Conservation (phyloP, 37 sponge, comb jelly and placozoan genomes). For the Theonella swinhoei region DNA sequence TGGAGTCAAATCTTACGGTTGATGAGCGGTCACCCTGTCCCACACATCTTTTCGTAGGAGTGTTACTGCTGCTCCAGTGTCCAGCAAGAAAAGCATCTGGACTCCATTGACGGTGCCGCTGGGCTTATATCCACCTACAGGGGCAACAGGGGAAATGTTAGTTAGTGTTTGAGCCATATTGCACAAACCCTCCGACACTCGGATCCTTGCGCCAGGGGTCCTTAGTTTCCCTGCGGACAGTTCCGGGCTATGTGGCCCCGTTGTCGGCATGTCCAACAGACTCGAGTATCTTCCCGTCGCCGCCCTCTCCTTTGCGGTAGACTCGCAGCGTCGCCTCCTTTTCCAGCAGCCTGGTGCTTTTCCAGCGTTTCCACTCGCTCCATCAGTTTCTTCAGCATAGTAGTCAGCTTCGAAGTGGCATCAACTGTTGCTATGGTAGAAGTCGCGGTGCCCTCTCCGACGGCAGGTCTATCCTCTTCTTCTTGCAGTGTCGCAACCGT, state of each 20-base stretch:
- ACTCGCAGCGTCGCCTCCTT: neutral
- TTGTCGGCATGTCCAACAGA: conserved; percentile 34
- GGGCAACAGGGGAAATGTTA: neutral
- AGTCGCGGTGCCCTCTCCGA: no score
- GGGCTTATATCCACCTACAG: no score
- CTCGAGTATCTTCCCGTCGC: neutral
- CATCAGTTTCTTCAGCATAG: neutral
- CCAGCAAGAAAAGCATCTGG: no score
- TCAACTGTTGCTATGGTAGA: neutral
- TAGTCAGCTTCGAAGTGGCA: neutral
- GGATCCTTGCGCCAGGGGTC: conserved; percentile 38
- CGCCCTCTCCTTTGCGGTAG: neutral
- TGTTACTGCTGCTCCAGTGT: no score
- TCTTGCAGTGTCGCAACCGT: no score
- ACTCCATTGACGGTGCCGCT: no score
- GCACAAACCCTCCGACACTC: conserved; percentile 16
- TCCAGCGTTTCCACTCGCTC: conserved; percentile 36
- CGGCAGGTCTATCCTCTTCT: no score
- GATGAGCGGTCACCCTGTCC: neutral
- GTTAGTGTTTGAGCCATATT: no score
- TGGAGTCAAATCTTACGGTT: neutral
- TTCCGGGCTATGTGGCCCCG: conserved; percentile 28
- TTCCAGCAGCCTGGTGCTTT: neutral
- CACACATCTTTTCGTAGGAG: neutral
- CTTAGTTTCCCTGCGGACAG: conserved; percentile 39